Conservation (phyloP, 2,113 vertebrate genomes). For the Morphnarchus princeps region DNA sequence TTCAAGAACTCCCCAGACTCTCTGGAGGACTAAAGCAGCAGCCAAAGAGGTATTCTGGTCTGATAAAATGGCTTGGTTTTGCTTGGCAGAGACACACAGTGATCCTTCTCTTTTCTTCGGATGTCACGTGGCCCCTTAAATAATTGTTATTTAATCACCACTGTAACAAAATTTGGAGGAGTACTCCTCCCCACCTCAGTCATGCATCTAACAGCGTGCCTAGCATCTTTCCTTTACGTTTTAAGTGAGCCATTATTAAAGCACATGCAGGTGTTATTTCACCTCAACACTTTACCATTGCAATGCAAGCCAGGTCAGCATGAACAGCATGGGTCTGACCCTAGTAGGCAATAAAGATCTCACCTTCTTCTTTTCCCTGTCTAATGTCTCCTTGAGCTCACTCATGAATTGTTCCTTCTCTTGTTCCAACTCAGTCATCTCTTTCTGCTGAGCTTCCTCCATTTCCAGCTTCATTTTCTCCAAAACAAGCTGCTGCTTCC, state of each 20-base stretch:
- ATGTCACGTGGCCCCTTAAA: neutral
- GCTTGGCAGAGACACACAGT: neutral
- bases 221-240: neutral
- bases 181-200: neutral
- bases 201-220: neutral
- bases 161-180: accelerated
- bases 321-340: accelerated
- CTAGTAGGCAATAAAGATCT: neutral
- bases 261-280: neutral
- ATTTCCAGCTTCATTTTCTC: conserved; percentile 70
- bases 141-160: neutral
- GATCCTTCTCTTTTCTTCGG: neutral
- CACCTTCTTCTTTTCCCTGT: conserved; percentile 73
- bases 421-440: conserved; percentile 55
- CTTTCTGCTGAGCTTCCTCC: conserved; percentile 62
- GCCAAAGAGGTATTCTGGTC: neutral
- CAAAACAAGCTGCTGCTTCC: conserved; percentile 39
- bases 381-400: conserved; percentile 63
- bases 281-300: accelerated
- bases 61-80: neutral
- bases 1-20: neutral
- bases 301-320: neutral
- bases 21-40: neutral
- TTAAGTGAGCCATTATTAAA: accelerated
- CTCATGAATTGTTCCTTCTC: conserved; percentile 69